phyloP scores from a whole-genome alignment of 1,140 invertebrate species.

The Coenobita brevimanus region DNA sequence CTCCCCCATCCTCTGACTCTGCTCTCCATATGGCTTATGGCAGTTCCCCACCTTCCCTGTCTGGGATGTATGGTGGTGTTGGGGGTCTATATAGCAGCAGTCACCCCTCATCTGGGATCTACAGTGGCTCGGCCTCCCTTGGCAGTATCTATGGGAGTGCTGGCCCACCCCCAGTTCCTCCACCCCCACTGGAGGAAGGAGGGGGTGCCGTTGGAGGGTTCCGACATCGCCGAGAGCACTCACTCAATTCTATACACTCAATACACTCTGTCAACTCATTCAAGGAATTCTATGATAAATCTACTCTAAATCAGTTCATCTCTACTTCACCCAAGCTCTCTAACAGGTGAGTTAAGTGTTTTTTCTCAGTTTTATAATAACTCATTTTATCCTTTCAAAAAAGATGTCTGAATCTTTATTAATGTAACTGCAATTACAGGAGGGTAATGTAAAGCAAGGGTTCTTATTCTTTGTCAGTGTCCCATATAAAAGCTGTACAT shows the following conservation, averaged over 20 bases:
- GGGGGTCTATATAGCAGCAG: constrained; percentile 62
- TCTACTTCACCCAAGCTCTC: constrained; percentile 65
- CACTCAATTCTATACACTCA: constrained; percentile 65
- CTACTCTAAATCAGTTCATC: constrained; percentile 61
- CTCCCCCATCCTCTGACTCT: constrained; percentile 32
- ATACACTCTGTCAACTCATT: constrained; percentile 66
- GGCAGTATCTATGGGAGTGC: constrained; percentile 64
- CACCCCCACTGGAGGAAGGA: constrained; percentile 49
- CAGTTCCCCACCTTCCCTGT: constrained; percentile 54
- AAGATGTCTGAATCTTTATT: too few species aligned
- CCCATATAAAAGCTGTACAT: too few species aligned
- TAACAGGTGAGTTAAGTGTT: constrained; percentile 49
- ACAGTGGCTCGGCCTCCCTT: constrained; percentile 66
- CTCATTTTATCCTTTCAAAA: too few species aligned
- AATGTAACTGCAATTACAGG: too few species aligned
- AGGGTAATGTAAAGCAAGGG: too few species aligned
- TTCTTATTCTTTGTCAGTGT: too few species aligned
- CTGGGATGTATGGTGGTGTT: constrained; percentile 45
- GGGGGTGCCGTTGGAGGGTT: constrained; percentile 52
- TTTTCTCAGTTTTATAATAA: neutral
- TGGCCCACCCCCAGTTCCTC: constrained; percentile 50
- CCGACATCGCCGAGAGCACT: constrained; percentile 61
- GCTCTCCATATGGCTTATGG: constrained; percentile 44
- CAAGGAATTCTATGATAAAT: constrained; percentile 64
- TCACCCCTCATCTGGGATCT: constrained; percentile 65